Percentiles rank a stretch among this genome's conserved stretches.
Conservation (phyloP, 2,113 vertebrate genomes). For the Plecotus auritus region DNA sequence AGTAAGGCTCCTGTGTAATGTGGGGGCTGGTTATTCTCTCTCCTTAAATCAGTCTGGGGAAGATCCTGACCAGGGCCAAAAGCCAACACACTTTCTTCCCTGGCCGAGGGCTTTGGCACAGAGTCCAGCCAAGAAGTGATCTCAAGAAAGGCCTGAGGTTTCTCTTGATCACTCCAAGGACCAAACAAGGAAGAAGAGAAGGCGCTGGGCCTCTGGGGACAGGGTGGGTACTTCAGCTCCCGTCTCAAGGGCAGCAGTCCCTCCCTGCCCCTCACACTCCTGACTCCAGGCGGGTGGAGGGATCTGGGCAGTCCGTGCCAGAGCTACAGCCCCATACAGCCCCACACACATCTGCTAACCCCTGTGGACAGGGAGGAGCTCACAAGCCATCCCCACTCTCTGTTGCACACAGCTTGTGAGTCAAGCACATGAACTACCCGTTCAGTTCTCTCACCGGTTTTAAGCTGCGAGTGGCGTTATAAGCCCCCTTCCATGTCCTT, state of each 20-base stretch:
- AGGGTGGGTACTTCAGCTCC: neutral
- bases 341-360: rapidly evolving
- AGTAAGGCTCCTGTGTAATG: neutral
- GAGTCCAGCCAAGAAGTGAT: neutral
- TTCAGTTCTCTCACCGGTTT: neutral
- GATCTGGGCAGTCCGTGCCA: rapidly evolving
- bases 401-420: neutral
- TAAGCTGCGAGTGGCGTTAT: neutral
- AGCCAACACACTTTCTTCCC: neutral
- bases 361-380: no score
- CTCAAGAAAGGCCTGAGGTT: neutral
- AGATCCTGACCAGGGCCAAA: neutral
- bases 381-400: neutral
- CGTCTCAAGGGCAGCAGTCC: neutral
- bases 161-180: neutral
- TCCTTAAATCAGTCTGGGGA: neutral
- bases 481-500: neutral
- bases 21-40: neutral
- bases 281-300: rapidly evolving
- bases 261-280: neutral
- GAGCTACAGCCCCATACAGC: neutral
- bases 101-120: neutral
- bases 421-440: rapidly evolving
- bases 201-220: neutral
- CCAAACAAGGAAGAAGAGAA: neutral